phyloP scores from a whole-genome alignment of 2,888 invertebrate species.

The Tanytarsus gracilentus region DNA sequence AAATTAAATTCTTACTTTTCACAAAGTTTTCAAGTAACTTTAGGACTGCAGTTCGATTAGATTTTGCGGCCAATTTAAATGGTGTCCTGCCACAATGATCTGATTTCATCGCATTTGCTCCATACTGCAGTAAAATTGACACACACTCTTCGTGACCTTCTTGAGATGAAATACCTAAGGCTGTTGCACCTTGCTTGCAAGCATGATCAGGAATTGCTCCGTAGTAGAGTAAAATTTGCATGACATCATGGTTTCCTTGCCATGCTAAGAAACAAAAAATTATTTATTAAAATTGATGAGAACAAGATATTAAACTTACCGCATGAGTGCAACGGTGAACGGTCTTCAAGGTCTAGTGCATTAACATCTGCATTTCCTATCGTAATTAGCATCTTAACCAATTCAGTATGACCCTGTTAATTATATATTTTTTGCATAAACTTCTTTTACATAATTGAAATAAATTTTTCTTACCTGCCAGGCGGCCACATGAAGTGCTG shows the following conservation, averaged over 20 bases:
- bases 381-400: constrained; percentile 76
- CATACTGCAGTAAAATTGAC: constrained; percentile 67
- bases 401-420: constrained; percentile 70
- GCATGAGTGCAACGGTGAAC: constrained; percentile 88
- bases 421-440: background rate
- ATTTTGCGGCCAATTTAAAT: constrained; percentile 80
- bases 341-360: constrained; percentile 74
- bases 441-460: background rate
- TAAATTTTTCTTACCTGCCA: constrained; percentile 54
- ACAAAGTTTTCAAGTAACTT: constrained; percentile 64
- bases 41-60: constrained; percentile 79
- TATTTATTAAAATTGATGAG: too few relatives aligned
- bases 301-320: constrained; percentile 6
- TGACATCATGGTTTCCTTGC: constrained; percentile 84
- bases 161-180: constrained; percentile 89
- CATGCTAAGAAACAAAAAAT: constrained; percentile 51
- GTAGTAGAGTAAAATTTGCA: constrained; percentile 66
- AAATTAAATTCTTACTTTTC: constrained; percentile 37
- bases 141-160: constrained; percentile 93
- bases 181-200: constrained; percentile 93
- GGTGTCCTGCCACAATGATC: constrained; percentile 82
- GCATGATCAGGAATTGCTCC: constrained; percentile 81
- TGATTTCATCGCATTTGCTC: constrained; percentile 76
- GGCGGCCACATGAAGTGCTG: constrained; percentile 79
- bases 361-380: constrained; percentile 79